Percentiles rank a stretch among this genome's conserved stretches.
phyloP scores from a whole-genome alignment of 2,797 vertebrate species.

The Chromis chromis region DNA sequence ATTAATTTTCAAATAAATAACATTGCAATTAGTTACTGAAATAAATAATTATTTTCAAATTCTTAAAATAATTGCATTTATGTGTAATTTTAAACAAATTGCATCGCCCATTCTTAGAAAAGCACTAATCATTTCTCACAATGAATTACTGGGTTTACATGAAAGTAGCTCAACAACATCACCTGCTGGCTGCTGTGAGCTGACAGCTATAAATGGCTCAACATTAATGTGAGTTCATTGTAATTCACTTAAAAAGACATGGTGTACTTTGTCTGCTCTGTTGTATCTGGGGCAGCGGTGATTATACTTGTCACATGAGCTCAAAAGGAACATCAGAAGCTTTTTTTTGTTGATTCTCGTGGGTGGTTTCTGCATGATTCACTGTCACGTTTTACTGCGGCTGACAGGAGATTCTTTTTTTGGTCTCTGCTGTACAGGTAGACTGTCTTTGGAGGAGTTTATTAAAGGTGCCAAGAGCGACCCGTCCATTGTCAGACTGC shows the following conservation, averaged over 20 bases:
- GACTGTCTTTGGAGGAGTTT: conserved; percentile 97
- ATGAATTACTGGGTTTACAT: neutral
- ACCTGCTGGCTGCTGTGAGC: conserved; percentile 40
- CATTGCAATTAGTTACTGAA: neutral
- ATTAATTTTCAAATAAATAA: neutral
- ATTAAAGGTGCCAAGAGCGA: conserved; percentile 98
- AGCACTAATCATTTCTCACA: neutral
- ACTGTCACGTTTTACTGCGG: neutral
- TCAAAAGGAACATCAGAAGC: neutral
- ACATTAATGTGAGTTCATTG: neutral
- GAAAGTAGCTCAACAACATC: conserved; percentile 27
- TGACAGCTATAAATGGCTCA: neutral
- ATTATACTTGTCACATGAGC: neutral
- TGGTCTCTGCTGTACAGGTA: conserved; percentile 82
- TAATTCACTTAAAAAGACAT: neutral
- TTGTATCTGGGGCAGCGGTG: neutral
- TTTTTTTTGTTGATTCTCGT: neutral
- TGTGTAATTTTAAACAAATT: neutral
- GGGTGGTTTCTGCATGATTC: conserved; percentile 9
- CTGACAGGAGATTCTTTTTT: conserved; percentile 7
- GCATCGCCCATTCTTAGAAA: neutral
- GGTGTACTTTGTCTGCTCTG: neutral
- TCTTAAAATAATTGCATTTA: neutral
- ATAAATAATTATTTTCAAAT: neutral
- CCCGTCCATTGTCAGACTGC: conserved; percentile 95